These are phyloP conservation scores for Tenthredo amoena DNA, from an alignment of 2,888 invertebrate species.

Conservation along the genomic window DNA sequence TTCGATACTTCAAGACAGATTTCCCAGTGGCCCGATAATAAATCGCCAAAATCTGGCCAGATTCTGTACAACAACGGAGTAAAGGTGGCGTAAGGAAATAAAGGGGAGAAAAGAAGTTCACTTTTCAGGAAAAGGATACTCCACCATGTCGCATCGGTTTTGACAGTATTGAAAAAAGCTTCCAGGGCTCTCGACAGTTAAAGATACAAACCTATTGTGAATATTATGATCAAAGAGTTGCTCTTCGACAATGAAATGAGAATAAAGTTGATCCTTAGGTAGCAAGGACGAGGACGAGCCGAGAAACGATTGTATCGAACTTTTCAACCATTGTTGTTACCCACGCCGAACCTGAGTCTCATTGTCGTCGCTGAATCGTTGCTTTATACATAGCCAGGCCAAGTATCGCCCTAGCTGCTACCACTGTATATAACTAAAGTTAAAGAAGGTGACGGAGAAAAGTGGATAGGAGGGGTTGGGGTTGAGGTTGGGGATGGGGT, in stretches of 20 bases:
- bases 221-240: constrained; percentile 29
- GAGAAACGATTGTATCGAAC: constrained; percentile 61
- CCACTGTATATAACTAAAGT: not conserved
- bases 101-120: not conserved
- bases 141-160: not conserved
- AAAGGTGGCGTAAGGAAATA: not conserved
- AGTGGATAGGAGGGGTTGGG: constrained; percentile 19
- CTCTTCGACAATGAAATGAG: constrained; percentile 55
- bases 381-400: constrained; percentile 59
- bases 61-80: not conserved
- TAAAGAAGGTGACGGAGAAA: constrained; percentile 30
- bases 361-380: constrained; percentile 56
- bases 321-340: constrained; percentile 62
- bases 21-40: not conserved
- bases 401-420: constrained; percentile 26
- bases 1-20: not conserved
- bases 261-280: constrained; percentile 53
- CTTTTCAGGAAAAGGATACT: not conserved
- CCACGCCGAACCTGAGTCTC: constrained; percentile 50
- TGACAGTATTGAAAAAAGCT: not conserved
- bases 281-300: constrained; percentile 3
- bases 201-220: constrained; percentile 24
- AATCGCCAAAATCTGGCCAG: not conserved
- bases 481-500: not conserved
- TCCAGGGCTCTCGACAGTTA: not conserved